Percentiles rank a stretch among this genome's conserved stretches.
Conservation (phyloP, 53 echinoderm and acorn worm genomes). For the Paracentrotus lividus region DNA sequence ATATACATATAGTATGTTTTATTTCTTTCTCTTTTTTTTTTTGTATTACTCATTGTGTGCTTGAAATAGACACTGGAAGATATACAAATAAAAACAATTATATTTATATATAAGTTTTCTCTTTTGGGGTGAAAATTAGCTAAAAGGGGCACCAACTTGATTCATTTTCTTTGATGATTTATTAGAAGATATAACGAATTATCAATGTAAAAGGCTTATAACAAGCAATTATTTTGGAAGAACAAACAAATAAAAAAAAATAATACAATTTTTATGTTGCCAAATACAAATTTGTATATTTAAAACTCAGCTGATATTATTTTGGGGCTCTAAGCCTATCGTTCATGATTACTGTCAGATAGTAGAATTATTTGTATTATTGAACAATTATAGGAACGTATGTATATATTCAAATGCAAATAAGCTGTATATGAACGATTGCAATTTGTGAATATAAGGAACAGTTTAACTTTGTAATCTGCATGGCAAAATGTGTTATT, state of each 20-base stretch:
- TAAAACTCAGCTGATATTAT: not conserved
- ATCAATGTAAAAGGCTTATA: not conserved
- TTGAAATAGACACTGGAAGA: too few relatives aligned
- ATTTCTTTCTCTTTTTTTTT: too few relatives aligned
- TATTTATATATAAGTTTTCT: too few relatives aligned
- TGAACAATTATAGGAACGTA: not conserved
- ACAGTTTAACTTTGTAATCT: constrained; percentile 8
- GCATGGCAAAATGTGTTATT: not conserved
- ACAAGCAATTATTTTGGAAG: not conserved
- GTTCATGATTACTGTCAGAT: not conserved
- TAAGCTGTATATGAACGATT: constrained; percentile 63
- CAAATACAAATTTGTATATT: not conserved
- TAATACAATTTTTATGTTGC: not conserved
- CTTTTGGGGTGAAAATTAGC: too few relatives aligned
- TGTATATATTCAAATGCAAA: constrained; percentile 66
- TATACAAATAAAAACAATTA: too few relatives aligned
- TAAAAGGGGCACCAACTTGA: not conserved
- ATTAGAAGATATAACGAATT: not conserved
- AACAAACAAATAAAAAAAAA: not conserved
- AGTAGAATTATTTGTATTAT: not conserved
- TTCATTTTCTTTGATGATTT: not conserved
- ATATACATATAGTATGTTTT: too few relatives aligned
- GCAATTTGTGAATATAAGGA: not conserved
- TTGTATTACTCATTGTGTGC: too few relatives aligned
- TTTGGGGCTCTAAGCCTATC: not conserved